phyloP scores from a whole-genome alignment of 2,113 vertebrate genomes.

The Oxygymnocypris stewartii region DNA sequence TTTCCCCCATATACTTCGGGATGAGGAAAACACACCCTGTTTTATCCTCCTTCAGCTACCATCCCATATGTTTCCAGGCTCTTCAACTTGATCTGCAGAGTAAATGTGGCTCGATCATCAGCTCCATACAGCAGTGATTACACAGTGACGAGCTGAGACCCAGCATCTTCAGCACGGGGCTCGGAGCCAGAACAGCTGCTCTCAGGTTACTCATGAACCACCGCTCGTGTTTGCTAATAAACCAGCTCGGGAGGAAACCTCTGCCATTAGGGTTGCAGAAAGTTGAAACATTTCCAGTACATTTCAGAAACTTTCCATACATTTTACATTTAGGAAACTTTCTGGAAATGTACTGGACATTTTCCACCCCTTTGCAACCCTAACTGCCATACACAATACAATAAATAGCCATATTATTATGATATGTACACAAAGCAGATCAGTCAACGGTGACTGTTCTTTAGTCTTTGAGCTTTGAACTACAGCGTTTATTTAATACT shows the following conservation, averaged over 20 bases:
- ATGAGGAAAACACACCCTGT: background rate
- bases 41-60: too few species aligned
- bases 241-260: background rate
- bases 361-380: too few species aligned
- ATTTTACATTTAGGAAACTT: too few species aligned
- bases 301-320: too few species aligned
- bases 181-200: background rate
- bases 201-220: background rate
- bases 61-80: background rate
- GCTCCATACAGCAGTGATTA: background rate
- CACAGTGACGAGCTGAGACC: background rate
- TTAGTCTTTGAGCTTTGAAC: background rate
- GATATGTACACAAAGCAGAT: background rate
- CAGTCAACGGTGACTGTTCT: background rate
- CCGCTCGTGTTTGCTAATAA: conserved; percentile 20
- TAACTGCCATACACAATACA: background rate
- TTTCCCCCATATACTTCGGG: too few species aligned
- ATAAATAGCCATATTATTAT: background rate
- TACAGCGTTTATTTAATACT: background rate
- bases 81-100: background rate
- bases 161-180: background rate
- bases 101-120: background rate
- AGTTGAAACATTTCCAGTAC: too few species aligned
- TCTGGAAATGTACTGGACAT: too few species aligned
- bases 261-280: too few species aligned